A percentile compares a stretch with the other conserved stretches of the same genome.
Conservation (phyloP, 2,888 invertebrate species). For the Dinocampus coccinellae region DNA sequence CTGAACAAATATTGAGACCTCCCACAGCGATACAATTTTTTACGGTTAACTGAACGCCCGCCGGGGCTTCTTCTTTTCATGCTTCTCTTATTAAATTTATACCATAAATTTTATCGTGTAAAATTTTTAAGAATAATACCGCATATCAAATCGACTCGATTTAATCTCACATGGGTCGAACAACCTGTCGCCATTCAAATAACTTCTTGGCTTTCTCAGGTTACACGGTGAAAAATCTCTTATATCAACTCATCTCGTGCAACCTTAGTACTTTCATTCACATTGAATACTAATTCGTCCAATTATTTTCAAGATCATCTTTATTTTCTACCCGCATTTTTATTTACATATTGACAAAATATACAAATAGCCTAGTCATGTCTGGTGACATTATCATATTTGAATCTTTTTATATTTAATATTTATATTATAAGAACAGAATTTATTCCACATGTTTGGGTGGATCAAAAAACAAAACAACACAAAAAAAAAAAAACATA, state of each 20-base stretch:
- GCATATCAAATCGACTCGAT: slow-evolving; percentile 12
- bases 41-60: slow-evolving; percentile 11
- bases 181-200: background rate
- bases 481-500: too few species aligned
- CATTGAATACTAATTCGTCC: too few species aligned
- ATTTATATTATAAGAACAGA: too few species aligned
- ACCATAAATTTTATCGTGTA: background rate
- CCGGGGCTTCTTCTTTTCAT: slow-evolving; percentile 12
- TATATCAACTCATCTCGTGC: too few species aligned
- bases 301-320: too few species aligned
- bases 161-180: background rate
- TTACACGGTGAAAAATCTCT: slow-evolving; percentile 49
- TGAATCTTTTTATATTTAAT: too few species aligned
- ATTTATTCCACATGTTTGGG: too few species aligned
- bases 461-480: too few species aligned
- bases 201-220: slow-evolving; percentile 48
- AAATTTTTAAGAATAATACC: background rate
- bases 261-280: background rate
- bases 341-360: too few species aligned
- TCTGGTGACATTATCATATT: too few species aligned
- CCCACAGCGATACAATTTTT: slow-evolving; percentile 20
- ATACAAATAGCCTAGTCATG: too few species aligned
- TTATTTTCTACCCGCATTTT: too few species aligned
- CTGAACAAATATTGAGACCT: slow-evolving; percentile 7
- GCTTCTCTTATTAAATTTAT: background rate